Evolutionary conservation across 2,797 vertebrate species (phyloP).

Genomic region (Sorex maritimensis): DNA sequence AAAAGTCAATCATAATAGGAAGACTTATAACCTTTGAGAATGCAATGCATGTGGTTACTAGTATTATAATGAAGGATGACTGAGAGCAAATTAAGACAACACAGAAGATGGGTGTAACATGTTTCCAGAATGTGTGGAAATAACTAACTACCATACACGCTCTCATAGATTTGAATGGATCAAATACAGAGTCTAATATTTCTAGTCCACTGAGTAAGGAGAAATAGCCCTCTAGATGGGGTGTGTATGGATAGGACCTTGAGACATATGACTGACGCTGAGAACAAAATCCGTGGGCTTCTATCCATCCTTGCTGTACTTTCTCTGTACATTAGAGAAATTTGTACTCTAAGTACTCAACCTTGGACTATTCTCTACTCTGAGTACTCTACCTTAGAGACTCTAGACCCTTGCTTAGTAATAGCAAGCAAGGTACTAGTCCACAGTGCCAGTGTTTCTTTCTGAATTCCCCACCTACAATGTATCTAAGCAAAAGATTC

Average conservation of each 20-base stretch:
- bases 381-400: neutral
- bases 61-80: neutral
- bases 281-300: neutral
- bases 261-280: neutral
- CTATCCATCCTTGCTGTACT: rapidly evolving
- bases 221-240: neutral
- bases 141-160: neutral
- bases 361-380: too few relatives aligned
- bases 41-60: neutral
- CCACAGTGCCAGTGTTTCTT: neutral
- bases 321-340: neutral
- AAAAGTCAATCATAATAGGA: neutral
- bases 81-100: neutral
- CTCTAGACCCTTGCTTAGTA: neutral
- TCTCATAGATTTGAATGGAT: neutral
- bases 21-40: neutral
- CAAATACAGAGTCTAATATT: too few relatives aligned
- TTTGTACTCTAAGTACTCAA: too few relatives aligned
- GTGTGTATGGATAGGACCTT: neutral
- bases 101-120: neutral
- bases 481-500: neutral
- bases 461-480: too few relatives aligned
- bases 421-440: neutral
- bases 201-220: neutral
- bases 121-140: neutral